Conservation (phyloP, 2,797 vertebrate genomes). For the Nannoperca australis region DNA sequence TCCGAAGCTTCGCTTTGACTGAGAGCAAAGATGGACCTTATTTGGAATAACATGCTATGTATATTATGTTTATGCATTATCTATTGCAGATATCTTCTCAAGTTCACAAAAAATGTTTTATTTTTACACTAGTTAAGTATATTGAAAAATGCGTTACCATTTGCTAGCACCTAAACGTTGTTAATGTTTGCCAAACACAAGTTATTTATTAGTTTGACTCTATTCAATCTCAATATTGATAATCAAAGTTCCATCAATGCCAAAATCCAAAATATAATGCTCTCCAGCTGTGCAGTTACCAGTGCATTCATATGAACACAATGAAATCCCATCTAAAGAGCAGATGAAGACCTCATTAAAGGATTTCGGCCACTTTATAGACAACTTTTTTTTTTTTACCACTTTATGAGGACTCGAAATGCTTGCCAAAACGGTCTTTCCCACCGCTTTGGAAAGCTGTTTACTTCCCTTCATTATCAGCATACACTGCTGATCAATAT, state of each 20-base stretch:
- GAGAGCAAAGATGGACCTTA: conserved; percentile 60
- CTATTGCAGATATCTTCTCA: conserved; percentile 67
- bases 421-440: not conserved
- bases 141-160: conserved; percentile 58
- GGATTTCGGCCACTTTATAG: conserved; percentile 15
- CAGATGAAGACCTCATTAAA: conserved; percentile 30
- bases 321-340: conserved; percentile 16
- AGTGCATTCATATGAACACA: conserved; percentile 23
- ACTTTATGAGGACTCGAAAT: conserved; percentile 11
- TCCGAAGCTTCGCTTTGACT: conserved; percentile 64
- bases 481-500: not conserved
- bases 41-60: conserved; percentile 71
- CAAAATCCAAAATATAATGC: conserved; percentile 29
- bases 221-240: conserved; percentile 59
- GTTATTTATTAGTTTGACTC: conserved; percentile 79
- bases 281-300: conserved; percentile 21
- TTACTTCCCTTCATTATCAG: conserved; percentile 1
- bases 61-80: conserved; percentile 74
- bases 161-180: conserved; percentile 63
- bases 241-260: conserved; percentile 64
- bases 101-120: conserved; percentile 63
- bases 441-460: not conserved
- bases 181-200: conserved; percentile 60
- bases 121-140: conserved; percentile 74
- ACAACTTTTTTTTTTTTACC: conserved; percentile 6